Evolutionary conservation across 53 echinoderm and acorn worm genomes (phyloP).

Genomic region (Stichopus horrens): DNA sequence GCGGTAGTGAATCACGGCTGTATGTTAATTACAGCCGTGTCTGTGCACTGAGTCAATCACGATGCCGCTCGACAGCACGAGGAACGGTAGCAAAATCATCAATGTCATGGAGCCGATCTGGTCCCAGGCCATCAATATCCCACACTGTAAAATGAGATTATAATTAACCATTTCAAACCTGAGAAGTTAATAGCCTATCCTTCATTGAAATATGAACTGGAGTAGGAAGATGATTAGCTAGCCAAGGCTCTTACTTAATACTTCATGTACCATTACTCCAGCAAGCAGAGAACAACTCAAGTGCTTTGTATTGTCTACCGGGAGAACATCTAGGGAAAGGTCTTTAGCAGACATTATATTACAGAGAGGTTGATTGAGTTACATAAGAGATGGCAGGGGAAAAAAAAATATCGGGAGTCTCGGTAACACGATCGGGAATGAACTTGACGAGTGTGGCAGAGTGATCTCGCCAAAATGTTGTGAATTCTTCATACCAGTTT

Average conservation of each 20-base stretch:
- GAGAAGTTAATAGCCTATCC: conserved; percentile 26
- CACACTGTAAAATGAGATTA: conserved; percentile 10
- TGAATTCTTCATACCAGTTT: not conserved
- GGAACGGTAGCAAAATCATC: not conserved
- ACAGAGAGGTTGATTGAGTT: conserved; percentile 18
- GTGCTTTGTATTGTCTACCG: conserved; percentile 15
- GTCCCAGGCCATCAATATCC: conserved; percentile 8
- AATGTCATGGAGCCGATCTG: not conserved
- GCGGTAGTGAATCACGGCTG: not conserved
- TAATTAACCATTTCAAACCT: conserved; percentile 33
- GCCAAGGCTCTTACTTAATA: conserved; percentile 20
- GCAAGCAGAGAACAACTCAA: conserved; percentile 15
- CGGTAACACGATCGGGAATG: not conserved
- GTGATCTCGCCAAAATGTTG: not conserved
- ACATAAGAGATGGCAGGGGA: conserved; percentile 8
- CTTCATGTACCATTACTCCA: conserved; percentile 18
- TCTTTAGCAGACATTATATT: conserved; percentile 15
- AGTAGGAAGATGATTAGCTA: conserved; percentile 15
- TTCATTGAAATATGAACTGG: conserved; percentile 26
- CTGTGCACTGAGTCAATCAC: not conserved
- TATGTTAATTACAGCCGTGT: not conserved
- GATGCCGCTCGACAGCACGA: not conserved
- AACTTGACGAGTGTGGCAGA: conserved; percentile 1
- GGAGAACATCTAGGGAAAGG: conserved; percentile 26
- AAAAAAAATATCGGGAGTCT: not conserved